Conservation (phyloP, 2,888 invertebrate species). For the Macrosoma leucophasiata region DNA sequence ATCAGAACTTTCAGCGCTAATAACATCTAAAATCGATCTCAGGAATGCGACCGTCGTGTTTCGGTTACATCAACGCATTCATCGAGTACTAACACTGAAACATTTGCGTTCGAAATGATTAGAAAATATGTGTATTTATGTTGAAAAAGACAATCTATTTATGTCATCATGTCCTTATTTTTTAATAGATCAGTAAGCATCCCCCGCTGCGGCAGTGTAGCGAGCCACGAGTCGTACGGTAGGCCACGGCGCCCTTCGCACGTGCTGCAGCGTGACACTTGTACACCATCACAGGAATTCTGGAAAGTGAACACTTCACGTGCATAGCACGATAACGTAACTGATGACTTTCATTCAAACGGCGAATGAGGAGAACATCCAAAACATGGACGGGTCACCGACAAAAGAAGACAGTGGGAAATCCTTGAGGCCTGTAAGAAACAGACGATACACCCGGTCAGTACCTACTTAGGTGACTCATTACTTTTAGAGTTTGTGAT, state of each 20-base stretch:
- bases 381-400: conserved; percentile 47
- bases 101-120: conserved; percentile 41
- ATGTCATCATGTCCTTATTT: conserved; percentile 74
- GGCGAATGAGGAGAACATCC: conserved; percentile 36
- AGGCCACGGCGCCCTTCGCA: conserved; percentile 60
- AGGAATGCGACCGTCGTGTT: conserved; percentile 74
- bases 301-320: conserved; percentile 25
- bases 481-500: conserved; percentile 49
- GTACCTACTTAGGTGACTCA: conserved; percentile 60
- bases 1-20: conserved; percentile 38
- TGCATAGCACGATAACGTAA: too few species aligned
- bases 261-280: conserved; percentile 43
- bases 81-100: conserved; percentile 43
- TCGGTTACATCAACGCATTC: conserved; percentile 68
- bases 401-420: conserved; percentile 65
- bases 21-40: conserved; percentile 64
- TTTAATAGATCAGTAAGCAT: conserved; percentile 72
- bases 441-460: conserved; percentile 83
- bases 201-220: conserved; percentile 66
- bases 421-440: conserved; percentile 79
- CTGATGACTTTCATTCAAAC: conserved; percentile 63
- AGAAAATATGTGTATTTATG: conserved; percentile 42
- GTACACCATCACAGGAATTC: conserved; percentile 5
- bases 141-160: conserved; percentile 69
- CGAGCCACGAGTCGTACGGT: conserved; percentile 61